Evolutionary conservation across 2,113 vertebrate species (phyloP), one percentile per base, ranked within the genome.

Genomic region (Candoia aspera): DNA sequence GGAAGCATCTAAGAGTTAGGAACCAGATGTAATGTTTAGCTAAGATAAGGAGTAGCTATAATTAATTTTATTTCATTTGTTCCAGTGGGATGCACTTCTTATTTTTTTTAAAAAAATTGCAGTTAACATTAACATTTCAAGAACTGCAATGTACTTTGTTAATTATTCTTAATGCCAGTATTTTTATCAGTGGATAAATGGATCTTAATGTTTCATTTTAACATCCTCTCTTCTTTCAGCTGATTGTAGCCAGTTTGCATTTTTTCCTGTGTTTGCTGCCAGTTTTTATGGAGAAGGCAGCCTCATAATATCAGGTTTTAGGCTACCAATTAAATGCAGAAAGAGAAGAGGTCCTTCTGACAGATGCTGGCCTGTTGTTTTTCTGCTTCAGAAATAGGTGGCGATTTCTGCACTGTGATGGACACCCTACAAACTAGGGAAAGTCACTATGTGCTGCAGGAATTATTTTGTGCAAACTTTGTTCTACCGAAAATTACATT

Each of bases 351-450:
- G 90, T 89, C 91, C 95, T 84, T 91, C 94, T 92, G 95, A 96
- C 91, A 95, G 93, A 79, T 94, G 68, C 0, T 0, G 92, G 96
- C 95, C 96, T 96, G 96, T 95, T 89, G 83, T 93, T 96, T 95
- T 95, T 96, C 95, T 86, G 92, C 93, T 90, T 93, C 64, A 96
- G 93, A 91, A 96, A 96, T 97, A 96, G 94, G 96, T 97, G 94
- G 96, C 95, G 84, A 92, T 94, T 88, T 93, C 95, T 92, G 95
- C 96, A 97, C 97, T 95, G 94, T 96, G 96, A 97, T 97, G 95
- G 97, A 96, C 96, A 97, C 93, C 97, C 96, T 96, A 97, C 57
- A 94, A 98, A 97, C 87, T 95, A 90, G 93, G 93, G 93, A 95
- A 96, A 33, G 94, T 88, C 91, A 90, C 91, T 97, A 97, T 97